Conservation (phyloP, 2,113 vertebrate genomes). For the Lamprologus callipterus region DNA sequence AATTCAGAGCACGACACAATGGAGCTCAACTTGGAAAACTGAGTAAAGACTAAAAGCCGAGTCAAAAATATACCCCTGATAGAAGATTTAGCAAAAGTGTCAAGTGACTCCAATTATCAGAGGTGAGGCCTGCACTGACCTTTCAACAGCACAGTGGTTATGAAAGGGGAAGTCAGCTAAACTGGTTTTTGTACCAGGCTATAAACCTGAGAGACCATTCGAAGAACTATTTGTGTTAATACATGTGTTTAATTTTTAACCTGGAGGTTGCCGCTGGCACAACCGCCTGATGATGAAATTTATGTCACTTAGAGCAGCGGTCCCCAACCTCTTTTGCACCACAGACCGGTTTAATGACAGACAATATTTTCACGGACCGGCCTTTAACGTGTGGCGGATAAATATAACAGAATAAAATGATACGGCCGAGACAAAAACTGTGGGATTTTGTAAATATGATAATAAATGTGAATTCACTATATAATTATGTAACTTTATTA, state of each 20-base stretch:
- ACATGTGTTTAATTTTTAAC: not conserved
- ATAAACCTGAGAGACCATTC: not conserved
- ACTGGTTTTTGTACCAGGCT: not conserved
- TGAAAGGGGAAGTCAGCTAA: not conserved
- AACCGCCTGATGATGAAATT: not conserved
- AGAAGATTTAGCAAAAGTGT: not conserved
- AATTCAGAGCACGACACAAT: not conserved
- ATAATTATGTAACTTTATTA: not conserved
- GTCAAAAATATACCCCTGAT: not conserved
- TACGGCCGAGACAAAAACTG: not conserved
- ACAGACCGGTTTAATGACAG: not conserved
- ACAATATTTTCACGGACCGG: fast-evolving
- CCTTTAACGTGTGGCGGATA: not conserved
- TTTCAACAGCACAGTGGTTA: not conserved
- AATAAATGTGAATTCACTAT: not conserved
- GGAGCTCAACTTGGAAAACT: not conserved
- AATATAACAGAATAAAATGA: not conserved
- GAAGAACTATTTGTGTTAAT: not conserved
- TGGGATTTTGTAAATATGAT: not conserved
- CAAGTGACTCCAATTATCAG: not conserved
- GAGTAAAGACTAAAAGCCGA: not conserved
- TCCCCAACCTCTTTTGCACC: not conserved
- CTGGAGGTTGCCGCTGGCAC: not conserved
- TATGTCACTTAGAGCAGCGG: not conserved
- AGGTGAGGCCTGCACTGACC: not conserved